A percentile compares a stretch with the other conserved stretches of the same genome.
These are phyloP conservation scores for Spondyliosoma cantharus DNA, from an alignment of 2,797 vertebrate genomes.

Conservation along the genomic window DNA sequence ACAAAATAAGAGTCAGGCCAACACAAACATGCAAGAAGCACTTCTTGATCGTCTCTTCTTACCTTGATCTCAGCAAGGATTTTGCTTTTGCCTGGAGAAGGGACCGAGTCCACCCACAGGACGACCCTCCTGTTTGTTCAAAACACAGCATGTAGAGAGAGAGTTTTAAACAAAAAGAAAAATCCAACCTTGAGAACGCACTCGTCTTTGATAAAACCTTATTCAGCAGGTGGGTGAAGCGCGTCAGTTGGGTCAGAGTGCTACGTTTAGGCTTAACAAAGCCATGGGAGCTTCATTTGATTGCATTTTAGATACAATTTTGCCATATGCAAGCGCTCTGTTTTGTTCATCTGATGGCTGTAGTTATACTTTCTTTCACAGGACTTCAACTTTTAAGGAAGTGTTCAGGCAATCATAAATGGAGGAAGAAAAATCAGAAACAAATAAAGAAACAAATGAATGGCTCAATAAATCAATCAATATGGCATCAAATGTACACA, in stretches of 20 bases:
- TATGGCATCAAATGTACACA: too few species aligned
- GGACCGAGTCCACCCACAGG: conserved; percentile 82
- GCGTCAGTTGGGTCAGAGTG: not conserved
- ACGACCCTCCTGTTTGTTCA: conserved; percentile 64
- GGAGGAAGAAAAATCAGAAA: too few species aligned
- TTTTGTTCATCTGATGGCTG: not conserved
- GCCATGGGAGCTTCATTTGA: not conserved
- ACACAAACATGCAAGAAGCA: not conserved
- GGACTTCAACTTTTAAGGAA: not conserved
- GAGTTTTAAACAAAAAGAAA: not conserved
- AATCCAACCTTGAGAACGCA: not conserved
- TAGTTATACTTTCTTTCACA: not conserved
- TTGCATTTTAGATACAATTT: not conserved
- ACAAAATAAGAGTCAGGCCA: not conserved
- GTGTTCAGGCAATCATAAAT: too few species aligned
- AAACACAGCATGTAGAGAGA: not conserved
- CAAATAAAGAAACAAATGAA: too few species aligned
- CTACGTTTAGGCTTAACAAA: not conserved
- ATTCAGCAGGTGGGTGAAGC: not conserved
- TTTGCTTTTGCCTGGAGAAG: conserved; percentile 84
- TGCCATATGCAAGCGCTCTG: not conserved
- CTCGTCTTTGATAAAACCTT: not conserved
- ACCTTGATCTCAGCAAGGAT: conserved; percentile 80
- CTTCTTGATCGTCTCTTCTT: conserved; percentile 23
- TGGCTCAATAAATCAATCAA: too few species aligned